Base-by-base conservation (phyloP, 2,888 invertebrate species). In the Papilio protenor region DNA sequence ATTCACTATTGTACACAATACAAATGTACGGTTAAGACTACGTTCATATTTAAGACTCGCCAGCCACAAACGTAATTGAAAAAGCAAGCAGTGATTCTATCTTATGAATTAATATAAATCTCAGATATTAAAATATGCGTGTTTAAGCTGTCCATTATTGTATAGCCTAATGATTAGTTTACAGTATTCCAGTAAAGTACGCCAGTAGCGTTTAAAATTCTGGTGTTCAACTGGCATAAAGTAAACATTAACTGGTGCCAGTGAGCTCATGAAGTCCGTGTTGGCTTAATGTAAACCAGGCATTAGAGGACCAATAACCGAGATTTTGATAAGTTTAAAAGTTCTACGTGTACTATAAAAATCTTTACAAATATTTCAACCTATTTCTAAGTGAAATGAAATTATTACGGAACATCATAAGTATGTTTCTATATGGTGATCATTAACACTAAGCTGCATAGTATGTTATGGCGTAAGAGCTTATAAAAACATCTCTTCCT, bases 1-100 rank as follows among this genome's bases (percentile, higher is more conserved):
- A 76, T 75, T 80, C 77, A 75, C 76, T 76, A 73, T 70, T 71
- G 66, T 64, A 78, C 59, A 79, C 78, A 79, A 78, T 76, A 55
- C 75, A 49, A 61, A 52, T 49, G 66, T 79, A 33, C 11, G 40
- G 14, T 18, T 2, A 45, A 45, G 40, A n/a, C 11, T n/a, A 40
- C 11, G 40, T 40, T 40, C 11, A 3, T 66, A 40, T 66, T 10
- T 40, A n/a, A 18, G 16, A 14, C 23, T 61, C 27, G 16, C 16
- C n/a, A 59, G 23, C 11, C 10, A 59, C 10, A 59, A n/a, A 23
- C 21, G 2, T 21, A 23, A 59, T n/a, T 55, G 55, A n/a, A 55
- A 55, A 55, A n/a, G n/a, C n/a, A 21, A 55, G 8, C 11, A 55
- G n/a, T 10, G 55, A n/a, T 55, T n/a, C 21, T 16, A 16, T 52